These are phyloP conservation scores for Dorcus hopei DNA, from an alignment of 2,888 invertebrate genomes.

Conservation along the genomic window DNA sequence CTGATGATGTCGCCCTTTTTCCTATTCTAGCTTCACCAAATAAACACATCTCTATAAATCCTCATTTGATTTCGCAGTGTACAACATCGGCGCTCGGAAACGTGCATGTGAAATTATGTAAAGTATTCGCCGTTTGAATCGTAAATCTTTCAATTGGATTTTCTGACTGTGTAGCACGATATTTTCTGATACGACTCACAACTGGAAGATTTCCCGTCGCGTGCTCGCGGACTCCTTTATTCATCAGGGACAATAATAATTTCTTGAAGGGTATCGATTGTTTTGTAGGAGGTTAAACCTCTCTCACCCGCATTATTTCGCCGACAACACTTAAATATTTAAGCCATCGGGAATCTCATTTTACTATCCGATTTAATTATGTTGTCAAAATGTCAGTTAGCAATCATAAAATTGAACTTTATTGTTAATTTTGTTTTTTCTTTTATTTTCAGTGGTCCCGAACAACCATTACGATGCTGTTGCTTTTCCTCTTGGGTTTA, in stretches of 20 bases:
- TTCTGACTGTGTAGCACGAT: constrained; percentile 14
- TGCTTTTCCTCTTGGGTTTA: constrained; percentile 25
- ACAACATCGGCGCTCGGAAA: not conserved
- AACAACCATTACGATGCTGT: constrained; percentile 26
- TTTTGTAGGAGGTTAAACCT: too few species aligned
- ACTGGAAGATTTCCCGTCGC: constrained; percentile 18
- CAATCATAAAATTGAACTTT: constrained; percentile 8
- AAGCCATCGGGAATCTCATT: too few species aligned
- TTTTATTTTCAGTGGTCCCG: constrained; percentile 36
- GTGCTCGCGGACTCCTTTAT: constrained; percentile 6
- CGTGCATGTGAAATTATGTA: constrained; percentile 7
- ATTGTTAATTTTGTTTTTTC: constrained; percentile 21
- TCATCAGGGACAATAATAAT: not conserved
- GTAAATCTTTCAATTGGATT: constrained; percentile 13
- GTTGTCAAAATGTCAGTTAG: constrained; percentile 9
- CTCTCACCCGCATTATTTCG: too few species aligned
- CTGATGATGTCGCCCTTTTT: too few species aligned
- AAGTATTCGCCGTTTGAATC: constrained; percentile 2
- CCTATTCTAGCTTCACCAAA: too few species aligned
- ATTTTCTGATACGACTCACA: constrained; percentile 12
- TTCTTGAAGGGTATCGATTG: not conserved
- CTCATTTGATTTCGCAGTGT: too few species aligned
- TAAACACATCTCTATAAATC: too few species aligned
- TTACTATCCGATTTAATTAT: too few species aligned
- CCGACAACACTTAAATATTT: too few species aligned